phyloP scores from a whole-genome alignment of 2,888 invertebrate species.

The Troilus luridus region DNA sequence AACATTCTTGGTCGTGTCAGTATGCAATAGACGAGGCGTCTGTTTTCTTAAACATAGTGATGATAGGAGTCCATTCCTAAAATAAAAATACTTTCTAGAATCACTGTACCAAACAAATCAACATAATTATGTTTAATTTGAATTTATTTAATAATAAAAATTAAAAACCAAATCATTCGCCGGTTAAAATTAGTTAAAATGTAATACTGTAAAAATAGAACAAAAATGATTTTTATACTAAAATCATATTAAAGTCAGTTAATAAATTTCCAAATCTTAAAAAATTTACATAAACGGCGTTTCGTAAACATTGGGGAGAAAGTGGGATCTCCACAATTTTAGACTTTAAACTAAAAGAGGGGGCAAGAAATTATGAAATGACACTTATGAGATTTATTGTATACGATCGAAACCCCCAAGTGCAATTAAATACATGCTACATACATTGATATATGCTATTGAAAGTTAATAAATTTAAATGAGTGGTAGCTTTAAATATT shows the following conservation, averaged over 20 bases:
- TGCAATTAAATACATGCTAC: too few species aligned
- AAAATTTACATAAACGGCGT: constrained; percentile 2
- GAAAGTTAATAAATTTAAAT: background rate
- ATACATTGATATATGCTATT: background rate
- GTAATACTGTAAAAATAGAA: background rate
- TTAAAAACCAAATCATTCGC: background rate
- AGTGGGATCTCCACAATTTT: background rate
- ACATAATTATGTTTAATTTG: background rate
- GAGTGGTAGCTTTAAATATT: background rate
- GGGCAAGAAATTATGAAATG: background rate
- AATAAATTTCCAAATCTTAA: background rate
- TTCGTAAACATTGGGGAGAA: background rate
- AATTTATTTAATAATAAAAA: background rate
- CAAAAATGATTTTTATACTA: background rate
- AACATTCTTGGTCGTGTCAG: background rate
- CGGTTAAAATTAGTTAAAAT: background rate
- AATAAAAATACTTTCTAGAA: background rate
- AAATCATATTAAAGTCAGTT: background rate
- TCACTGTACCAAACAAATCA: background rate
- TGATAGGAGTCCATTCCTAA: background rate
- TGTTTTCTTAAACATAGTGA: background rate
- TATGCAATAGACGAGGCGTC: too few species aligned
- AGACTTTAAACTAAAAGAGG: background rate
- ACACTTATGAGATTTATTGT: too few species aligned
- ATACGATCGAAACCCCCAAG: too few species aligned